Evolutionary conservation across 2,113 vertebrate genomes (phyloP), one percentile per base, ranked within the genome.

Genomic region (Neotoma lepida): DNA sequence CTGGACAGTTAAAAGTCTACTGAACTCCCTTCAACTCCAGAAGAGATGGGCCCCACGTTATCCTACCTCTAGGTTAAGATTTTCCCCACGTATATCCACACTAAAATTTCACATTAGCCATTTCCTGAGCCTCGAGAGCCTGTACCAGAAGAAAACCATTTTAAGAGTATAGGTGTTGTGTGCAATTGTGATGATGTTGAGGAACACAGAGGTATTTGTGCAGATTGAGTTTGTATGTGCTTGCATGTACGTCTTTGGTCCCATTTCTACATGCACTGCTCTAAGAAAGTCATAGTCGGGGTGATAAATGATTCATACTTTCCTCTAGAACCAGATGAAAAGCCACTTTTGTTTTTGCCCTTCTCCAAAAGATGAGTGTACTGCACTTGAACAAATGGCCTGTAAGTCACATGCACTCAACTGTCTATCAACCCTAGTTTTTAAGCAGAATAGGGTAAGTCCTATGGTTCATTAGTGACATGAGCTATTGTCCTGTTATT

Each of bases 361-460:
- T 91, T 97, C 91, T 96, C 7, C 86, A 96, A 97, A 94, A 97
- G 96, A 97, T 97, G 95, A 97, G 91, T 92, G 78, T 70, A 70
- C 77, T 74, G 78, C 95, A 96, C 97, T 95, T 96, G 94, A 91
- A 85, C 95, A 95, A 95, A 66, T 93, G 93, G 94, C 41, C 81
- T 96, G 1, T 68, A 96, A 93, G 94, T 96, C 96, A 98, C 85
- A 97, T 95, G 96, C 90, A 54, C 70, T 95, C 96, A 97, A 96
- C 96, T 97, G 89, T 95, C 92, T 97, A 95, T 97, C 92, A 93
- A 97, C 96, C 94, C 90, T 87, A 95, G 89, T 94, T 97, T 97
- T 94, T 87, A 86, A 89, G 91, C 58, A 97, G 89, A 97, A 96
- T 96, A 88, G 80, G 93, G 97, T 95, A 96, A 76, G 33, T 71